These are phyloP conservation scores for Trinorchestia longiramus DNA, from an alignment of 1,140 invertebrate genomes.

Conservation along the genomic window DNA sequence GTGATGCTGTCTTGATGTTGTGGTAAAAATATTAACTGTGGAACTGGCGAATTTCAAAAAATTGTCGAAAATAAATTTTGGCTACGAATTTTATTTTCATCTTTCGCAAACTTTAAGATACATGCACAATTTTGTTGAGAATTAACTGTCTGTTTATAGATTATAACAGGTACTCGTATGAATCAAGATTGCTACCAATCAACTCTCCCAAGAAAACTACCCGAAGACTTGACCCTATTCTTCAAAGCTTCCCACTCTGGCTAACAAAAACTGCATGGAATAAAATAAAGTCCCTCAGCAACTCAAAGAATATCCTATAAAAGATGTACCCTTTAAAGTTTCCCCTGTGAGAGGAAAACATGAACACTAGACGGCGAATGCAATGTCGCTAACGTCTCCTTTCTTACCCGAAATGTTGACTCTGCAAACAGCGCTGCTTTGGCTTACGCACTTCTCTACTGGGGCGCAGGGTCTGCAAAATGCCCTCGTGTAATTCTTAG, in stretches of 20 bases:
- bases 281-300: background rate
- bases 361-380: background rate
- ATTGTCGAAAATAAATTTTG: too few species aligned
- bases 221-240: background rate
- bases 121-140: too few species aligned
- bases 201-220: background rate
- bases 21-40: too few species aligned
- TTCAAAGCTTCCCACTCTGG: background rate
- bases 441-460: conserved; percentile 13
- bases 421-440: background rate
- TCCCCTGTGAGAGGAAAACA: background rate
- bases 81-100: too few species aligned
- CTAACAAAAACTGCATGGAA: background rate
- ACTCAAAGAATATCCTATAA: background rate
- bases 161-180: background rate
- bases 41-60: too few species aligned
- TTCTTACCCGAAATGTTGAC: conserved; percentile 18
- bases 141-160: background rate
- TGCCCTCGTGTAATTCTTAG: background rate
- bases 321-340: background rate
- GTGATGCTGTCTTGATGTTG: too few species aligned
- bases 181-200: background rate
- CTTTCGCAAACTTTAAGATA: too few species aligned
- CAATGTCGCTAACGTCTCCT: background rate
- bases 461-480: background rate